Conservation (phyloP, 2,888 invertebrate species). For the Timema cristinae region DNA sequence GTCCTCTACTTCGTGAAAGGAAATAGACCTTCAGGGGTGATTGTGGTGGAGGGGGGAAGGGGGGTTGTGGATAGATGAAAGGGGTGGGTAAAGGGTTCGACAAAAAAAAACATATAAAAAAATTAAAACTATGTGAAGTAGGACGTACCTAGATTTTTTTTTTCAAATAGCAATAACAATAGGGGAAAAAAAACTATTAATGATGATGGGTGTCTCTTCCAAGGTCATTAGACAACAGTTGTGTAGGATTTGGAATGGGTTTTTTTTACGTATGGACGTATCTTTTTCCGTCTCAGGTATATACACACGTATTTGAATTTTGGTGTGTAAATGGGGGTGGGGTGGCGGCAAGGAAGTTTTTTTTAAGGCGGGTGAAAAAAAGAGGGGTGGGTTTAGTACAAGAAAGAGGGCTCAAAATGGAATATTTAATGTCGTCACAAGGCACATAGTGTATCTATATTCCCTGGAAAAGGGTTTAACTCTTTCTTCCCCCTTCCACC, state of each 20-base stretch:
- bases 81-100: no score
- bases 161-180: constrained; percentile 14
- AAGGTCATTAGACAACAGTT: constrained; percentile 17
- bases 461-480: no score
- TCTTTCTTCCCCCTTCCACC: no score
- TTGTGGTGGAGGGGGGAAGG: background rate
- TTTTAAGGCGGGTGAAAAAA: background rate
- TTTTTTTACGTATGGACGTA: background rate
- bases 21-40: constrained; percentile 2
- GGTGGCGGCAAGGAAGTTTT: background rate
- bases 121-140: background rate
- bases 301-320: no score
- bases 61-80: no score
- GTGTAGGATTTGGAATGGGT: constrained; percentile 6
- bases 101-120: background rate
- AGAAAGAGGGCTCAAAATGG: background rate
- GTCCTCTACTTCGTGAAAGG: constrained; percentile 14
- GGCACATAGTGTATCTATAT: no score
- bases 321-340: background rate
- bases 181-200: constrained; percentile 1
- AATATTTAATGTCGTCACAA: background rate
- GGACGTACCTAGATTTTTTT: constrained; percentile 15
- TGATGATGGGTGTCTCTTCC: background rate
- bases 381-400: background rate
- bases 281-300: background rate